Evolutionary conservation across 2,113 vertebrate genomes (phyloP).

Genomic region (Rhegmatorhina hoffmannsi): DNA sequence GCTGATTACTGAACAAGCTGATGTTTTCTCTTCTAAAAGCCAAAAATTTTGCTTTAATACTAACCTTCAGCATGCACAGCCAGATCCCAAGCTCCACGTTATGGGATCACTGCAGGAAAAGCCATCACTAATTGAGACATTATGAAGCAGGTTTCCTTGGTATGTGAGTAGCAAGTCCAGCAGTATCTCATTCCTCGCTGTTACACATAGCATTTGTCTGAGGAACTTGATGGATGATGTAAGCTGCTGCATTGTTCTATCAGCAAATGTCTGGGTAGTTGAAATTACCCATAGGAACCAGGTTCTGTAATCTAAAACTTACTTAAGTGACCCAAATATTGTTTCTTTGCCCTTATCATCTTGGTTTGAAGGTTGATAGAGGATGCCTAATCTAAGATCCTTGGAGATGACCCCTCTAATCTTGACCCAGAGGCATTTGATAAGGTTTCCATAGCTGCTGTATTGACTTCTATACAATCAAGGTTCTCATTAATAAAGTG

Average conservation of each 20-base stretch:
- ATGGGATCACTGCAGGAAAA: background rate
- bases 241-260: background rate
- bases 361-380: background rate
- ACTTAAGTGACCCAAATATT: background rate
- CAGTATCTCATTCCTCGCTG: background rate
- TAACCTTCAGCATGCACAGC: background rate
- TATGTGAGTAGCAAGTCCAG: background rate
- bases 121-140: background rate
- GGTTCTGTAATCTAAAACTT: background rate
- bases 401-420: background rate
- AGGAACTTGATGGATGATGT: background rate
- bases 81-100: background rate
- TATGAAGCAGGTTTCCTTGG: background rate
- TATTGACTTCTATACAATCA: background rate
- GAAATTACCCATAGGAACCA: background rate
- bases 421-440: background rate
- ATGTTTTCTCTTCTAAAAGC: background rate
- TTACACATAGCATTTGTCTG: background rate
- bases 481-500: background rate
- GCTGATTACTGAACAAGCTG: background rate
- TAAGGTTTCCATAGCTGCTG: background rate
- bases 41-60: background rate
- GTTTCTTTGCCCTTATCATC: background rate
- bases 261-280: background rate
- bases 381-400: background rate